Evolutionary conservation across 2,888 invertebrate species (phyloP).

Genomic region (Archips crataeganus): DNA sequence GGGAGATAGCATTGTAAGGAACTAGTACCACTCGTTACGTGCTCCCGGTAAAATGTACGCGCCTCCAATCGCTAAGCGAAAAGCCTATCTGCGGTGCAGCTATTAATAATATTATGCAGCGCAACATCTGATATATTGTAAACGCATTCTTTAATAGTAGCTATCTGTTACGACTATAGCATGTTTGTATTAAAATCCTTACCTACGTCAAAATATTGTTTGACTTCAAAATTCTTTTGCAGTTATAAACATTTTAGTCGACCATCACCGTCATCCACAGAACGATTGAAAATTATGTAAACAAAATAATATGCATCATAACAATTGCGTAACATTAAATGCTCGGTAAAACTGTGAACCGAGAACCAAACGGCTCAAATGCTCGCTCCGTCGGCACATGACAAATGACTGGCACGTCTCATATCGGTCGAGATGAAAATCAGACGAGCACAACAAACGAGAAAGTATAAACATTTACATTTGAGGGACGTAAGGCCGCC

Average conservation of each 20-base stretch:
- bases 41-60: conserved; percentile 75
- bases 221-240: background rate
- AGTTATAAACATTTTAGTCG: conserved; percentile 1
- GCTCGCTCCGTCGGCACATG: conserved; percentile 54
- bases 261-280: conserved; percentile 14
- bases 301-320: conserved; percentile 30
- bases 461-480: conserved; percentile 85
- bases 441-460: conserved; percentile 64
- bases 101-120: conserved; percentile 77
- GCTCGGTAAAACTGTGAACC: conserved; percentile 35
- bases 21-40: conserved; percentile 79
- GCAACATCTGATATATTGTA: conserved; percentile 69
- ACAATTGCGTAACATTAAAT: conserved; percentile 40
- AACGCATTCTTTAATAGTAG: conserved; percentile 30
- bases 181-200: conserved; percentile 25
- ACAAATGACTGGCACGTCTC: conserved; percentile 81
- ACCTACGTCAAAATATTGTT: background rate
- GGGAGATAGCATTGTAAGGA: conserved; percentile 83
- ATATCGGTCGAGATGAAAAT: conserved; percentile 70
- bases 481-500: conserved; percentile 62
- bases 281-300: conserved; percentile 22
- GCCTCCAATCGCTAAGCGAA: conserved; percentile 70
- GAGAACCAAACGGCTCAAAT: conserved; percentile 25
- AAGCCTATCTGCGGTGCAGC: conserved; percentile 70
- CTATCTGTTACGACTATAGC: background rate